Conservation (phyloP, 2,113 vertebrate species). For the Apteryx mantelli region DNA sequence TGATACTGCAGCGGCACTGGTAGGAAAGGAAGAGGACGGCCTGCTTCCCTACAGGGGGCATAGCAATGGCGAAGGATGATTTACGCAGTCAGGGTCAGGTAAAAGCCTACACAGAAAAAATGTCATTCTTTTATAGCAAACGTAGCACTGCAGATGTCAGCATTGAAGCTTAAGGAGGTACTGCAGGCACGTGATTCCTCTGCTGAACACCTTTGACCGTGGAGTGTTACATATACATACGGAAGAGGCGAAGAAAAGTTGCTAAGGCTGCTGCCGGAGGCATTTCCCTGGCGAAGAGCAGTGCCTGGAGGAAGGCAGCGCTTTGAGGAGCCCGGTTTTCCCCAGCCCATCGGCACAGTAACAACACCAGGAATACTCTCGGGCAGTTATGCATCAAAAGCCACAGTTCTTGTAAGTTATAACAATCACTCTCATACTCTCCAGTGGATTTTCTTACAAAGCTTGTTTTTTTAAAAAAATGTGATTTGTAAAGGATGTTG, state of each 20-base stretch:
- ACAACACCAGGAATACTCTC: background rate
- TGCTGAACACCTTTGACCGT: background rate
- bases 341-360: background rate
- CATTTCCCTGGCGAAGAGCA: background rate
- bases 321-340: background rate
- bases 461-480: background rate
- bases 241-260: background rate
- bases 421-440: background rate
- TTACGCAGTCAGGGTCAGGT: background rate
- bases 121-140: background rate
- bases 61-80: background rate
- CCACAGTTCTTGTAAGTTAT: background rate
- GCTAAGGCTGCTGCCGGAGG: background rate
- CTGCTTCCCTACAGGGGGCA: background rate
- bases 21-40: background rate
- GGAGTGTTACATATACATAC: background rate
- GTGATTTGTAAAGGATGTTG: background rate
- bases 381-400: background rate
- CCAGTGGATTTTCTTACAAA: background rate
- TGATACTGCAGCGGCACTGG: background rate
- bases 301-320: background rate
- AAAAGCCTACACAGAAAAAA: background rate
- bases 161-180: background rate
- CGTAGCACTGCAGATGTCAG: background rate
- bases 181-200: background rate